Base-by-base conservation (phyloP, 2,888 invertebrate genomes). In the Hirtodrosophila trivittata region DNA sequence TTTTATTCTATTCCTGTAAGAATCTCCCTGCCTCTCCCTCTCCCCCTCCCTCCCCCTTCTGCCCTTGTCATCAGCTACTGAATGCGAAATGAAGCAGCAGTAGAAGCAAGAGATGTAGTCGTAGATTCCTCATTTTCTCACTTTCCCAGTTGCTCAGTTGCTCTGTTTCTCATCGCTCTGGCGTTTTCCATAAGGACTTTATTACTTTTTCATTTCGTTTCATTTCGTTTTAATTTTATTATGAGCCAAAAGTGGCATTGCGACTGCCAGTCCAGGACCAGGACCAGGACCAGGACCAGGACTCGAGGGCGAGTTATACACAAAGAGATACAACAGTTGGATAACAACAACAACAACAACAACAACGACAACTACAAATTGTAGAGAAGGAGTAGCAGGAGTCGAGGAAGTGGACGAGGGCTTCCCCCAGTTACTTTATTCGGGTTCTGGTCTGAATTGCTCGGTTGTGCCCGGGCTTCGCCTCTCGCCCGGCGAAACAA, bases 121-220 rank as follows among this genome's bases (percentile, higher is more conserved):
- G 28, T 50, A 38, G 54, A 37, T 49, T 52, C 52, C 46, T 56
- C 43, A 51, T 33, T 51, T 47, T 38, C 47, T 67, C 37, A 3
- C 13, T 10, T 45, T 51, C 42, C 26, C 54, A 32, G 25, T 43
- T 25, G 14, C 9, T 9, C 30, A 33, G 5, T 16, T 8, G 28
- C 26, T 9, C n/a, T 49, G 60, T 69, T 45, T 43, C 28, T 28
- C 50, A 47, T 45, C 49, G 51, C 56, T 10, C 28, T 62, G 66
- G 35, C 78, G 66, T 83, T 80, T 76, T 80, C 83, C 85, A 87
- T 86, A 73, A 87, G 87, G 82, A 87, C 86, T 82, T 86, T 87
- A 85, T 82, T 87, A 85, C 86, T 87, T 86, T 87, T 85, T 87
- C 80, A 87, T 88, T 86, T 82, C 86, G 76, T 85, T 85, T 87